Conservation (phyloP, 2,888 invertebrate species). For the Nemoura dubitans region DNA sequence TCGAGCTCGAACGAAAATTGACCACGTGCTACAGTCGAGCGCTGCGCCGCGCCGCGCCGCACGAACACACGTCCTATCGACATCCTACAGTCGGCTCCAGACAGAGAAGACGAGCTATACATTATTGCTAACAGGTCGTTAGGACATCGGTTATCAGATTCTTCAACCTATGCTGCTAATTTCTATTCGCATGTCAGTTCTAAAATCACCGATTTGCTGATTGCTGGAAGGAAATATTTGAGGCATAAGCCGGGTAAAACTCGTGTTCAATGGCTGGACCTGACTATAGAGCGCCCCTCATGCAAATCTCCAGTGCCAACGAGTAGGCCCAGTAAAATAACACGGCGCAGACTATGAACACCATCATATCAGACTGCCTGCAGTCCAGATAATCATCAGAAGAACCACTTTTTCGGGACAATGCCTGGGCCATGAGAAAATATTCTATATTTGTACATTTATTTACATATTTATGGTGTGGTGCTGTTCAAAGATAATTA, state of each 20-base stretch:
- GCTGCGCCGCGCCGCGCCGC: neutral
- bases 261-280: too few relatives aligned
- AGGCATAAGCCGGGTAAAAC: too few relatives aligned
- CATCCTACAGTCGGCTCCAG: too few relatives aligned
- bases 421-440: neutral
- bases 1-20: neutral
- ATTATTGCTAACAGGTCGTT: too few relatives aligned
- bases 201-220: too few relatives aligned
- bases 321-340: neutral
- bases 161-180: too few relatives aligned
- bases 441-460: neutral
- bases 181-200: too few relatives aligned
- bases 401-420: neutral
- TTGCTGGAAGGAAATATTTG: too few relatives aligned
- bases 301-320: neutral
- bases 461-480: neutral
- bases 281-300: neutral
- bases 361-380: neutral
- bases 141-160: too few relatives aligned
- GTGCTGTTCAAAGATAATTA: neutral
- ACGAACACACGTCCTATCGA: neutral
- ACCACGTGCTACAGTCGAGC: neutral
- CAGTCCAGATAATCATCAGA: neutral
- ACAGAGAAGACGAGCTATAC: too few relatives aligned
- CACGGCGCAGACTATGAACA: neutral